Conservation (phyloP, 2,888 invertebrate species). For the Acanthacorydalis orientalis region DNA sequence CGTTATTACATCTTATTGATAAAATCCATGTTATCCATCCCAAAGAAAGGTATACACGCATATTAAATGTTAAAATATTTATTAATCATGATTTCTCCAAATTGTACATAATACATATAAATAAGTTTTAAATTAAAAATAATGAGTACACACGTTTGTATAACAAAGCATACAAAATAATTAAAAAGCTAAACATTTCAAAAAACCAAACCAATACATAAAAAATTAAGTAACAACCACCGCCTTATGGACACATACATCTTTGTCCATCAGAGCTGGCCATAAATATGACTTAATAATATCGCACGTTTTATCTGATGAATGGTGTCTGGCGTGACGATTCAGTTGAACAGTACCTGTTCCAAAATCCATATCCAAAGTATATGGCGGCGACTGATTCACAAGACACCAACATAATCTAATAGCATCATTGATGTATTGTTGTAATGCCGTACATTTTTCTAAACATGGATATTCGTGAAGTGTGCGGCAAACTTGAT, state of each 20-base stretch:
- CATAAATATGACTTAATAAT: conserved; percentile 68
- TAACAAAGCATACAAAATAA: too few relatives aligned
- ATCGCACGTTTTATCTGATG: conserved; percentile 56
- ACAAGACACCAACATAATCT: conserved; percentile 76
- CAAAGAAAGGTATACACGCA: background rate
- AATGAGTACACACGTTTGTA: too few relatives aligned
- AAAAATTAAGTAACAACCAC: conserved; percentile 57
- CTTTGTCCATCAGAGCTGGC: conserved; percentile 69
- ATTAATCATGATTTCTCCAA: background rate
- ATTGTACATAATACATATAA: background rate
- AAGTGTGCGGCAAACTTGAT: conserved; percentile 60
- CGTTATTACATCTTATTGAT: too few relatives aligned
- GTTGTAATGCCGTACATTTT: conserved; percentile 56
- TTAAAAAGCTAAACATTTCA: too few relatives aligned
- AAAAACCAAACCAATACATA: too few relatives aligned
- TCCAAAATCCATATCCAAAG: conserved; percentile 51
- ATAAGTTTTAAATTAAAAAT: too few relatives aligned
- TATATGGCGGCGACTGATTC: conserved; percentile 50
- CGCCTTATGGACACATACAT: conserved; percentile 66
- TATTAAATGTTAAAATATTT: too few relatives aligned
- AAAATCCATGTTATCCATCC: too few relatives aligned
- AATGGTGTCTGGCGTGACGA: conserved; percentile 63
- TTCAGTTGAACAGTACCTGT: conserved; percentile 47
- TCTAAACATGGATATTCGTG: conserved; percentile 87
- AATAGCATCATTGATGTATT: conserved; percentile 68